Evolutionary conservation across 2,888 invertebrate genomes (phyloP).

Genomic region (Eustalomyia histrio): DNA sequence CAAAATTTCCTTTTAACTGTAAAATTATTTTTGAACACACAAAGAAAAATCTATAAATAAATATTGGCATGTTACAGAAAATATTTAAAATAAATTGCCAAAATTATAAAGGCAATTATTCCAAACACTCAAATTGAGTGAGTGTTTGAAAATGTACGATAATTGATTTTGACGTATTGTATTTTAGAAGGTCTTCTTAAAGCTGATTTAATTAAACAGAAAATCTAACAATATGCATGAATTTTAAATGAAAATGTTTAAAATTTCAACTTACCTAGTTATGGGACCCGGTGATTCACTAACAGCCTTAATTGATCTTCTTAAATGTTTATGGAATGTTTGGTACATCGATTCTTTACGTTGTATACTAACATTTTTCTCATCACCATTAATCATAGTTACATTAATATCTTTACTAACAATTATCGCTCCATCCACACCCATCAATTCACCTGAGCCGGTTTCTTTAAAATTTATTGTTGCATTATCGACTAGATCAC

Average conservation of each 20-base stretch:
- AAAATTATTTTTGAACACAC: slow-evolving; percentile 6
- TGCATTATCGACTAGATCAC: slow-evolving; percentile 66
- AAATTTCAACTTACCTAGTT: slow-evolving; percentile 74
- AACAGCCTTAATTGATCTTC: slow-evolving; percentile 79
- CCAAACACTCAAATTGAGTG: neutral
- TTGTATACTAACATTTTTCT: slow-evolving; percentile 68
- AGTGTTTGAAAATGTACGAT: neutral
- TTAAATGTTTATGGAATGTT: slow-evolving; percentile 78
- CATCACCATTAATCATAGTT: slow-evolving; percentile 61
- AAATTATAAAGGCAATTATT: neutral
- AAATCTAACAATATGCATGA: neutral
- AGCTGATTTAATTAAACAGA: neutral
- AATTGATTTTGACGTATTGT: slow-evolving; percentile 19
- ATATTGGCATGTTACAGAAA: slow-evolving; percentile 8
- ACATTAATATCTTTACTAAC: neutral
- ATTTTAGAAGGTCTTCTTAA: slow-evolving; percentile 4
- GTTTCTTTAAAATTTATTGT: neutral
- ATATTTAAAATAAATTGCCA: slow-evolving; percentile 1
- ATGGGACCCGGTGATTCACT: slow-evolving; percentile 79
- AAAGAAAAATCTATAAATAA: slow-evolving; percentile 22
- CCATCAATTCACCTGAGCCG: slow-evolving; percentile 10
- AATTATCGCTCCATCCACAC: slow-evolving; percentile 60
- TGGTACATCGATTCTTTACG: slow-evolving; percentile 78
- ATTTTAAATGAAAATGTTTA: neutral
- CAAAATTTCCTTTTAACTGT: slow-evolving; percentile 9